Conservation (phyloP, 2,113 vertebrate species). For the Morone chrysops region DNA sequence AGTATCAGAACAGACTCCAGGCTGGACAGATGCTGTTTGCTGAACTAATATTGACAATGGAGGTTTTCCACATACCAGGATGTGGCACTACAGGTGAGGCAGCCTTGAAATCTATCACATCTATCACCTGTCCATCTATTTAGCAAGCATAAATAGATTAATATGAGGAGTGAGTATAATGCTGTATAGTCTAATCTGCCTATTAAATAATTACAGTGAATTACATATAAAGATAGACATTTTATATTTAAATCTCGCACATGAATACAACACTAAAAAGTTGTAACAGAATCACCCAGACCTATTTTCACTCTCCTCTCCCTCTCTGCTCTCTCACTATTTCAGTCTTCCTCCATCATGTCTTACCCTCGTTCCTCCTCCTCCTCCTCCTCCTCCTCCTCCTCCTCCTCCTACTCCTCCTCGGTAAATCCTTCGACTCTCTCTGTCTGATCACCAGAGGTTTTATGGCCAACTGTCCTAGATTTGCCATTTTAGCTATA, state of each 20-base stretch:
- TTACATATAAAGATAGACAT: neutral
- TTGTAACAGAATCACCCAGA: neutral
- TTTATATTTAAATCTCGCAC: neutral
- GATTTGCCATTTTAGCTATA: conserved; percentile 79
- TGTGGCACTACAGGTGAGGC: conserved; percentile 32
- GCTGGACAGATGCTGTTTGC: conserved; percentile 63
- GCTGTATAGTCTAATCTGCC: neutral
- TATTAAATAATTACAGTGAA: neutral
- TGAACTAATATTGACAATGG: conserved; percentile 72
- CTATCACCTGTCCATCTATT: conserved; percentile 43
- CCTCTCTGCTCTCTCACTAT: conserved; percentile 39
- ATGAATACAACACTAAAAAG: neutral
- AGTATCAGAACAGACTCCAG: conserved; percentile 20
- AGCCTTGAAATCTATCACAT: conserved; percentile 35
- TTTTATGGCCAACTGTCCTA: conserved; percentile 80
- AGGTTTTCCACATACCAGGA: conserved; percentile 53
- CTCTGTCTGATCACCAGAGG: conserved; percentile 67
- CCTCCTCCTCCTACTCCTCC: conserved; percentile 38
- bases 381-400: conserved; percentile 23
- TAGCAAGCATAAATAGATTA: conserved; percentile 3
- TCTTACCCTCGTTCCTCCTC: conserved; percentile 54
- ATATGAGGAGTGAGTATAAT: neutral
- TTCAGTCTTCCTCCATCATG: conserved; percentile 55
- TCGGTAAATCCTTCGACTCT: conserved; percentile 57
- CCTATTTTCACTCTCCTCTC: conserved; percentile 38